Evolutionary conservation across 1,140 invertebrate species (phyloP), one percentile per base, ranked within the genome.

Genomic region (Drosophila setifemur): DNA sequence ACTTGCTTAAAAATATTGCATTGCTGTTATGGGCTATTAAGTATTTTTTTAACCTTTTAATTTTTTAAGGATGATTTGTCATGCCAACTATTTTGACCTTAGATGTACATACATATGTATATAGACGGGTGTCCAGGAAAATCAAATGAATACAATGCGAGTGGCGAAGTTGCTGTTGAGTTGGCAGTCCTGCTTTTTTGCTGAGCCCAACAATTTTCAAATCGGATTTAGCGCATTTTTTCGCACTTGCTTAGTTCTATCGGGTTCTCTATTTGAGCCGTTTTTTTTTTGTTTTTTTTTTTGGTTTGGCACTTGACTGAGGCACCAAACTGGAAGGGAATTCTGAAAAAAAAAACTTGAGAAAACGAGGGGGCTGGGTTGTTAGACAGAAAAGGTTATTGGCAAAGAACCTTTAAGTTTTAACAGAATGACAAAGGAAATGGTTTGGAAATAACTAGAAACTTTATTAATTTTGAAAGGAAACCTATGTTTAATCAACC

Each of bases 171-270:
- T 60, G 40, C 31, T 48, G 57, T 49, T 39, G 60, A 63, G 29
- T 63, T 47, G 29, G 55, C 60, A 64, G 31, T 48, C 31, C 28
- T 48, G 45, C 25, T 58, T 70, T 70, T 43, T 60, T 26, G 53
- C 67, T 70, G 66, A 70, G 53, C 44, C 21, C 29, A 48, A 43
- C 53, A 70, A 60, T 69, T 57, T 69, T 49, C 44, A 50, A 70
- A 70, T 70, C 66, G 67, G 45, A 70, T 70, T 70, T 35, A 60
- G 39, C 31, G 66, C 23, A 29, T 70, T 70, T 60, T 69, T 70
- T 70, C 44, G 44, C 67, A 70, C 66, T 70, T 70, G 25, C 57
- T 48, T 16, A 26, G 57, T 61, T 63, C 31, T 63, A 64, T 25
- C 26, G 7, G 19, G 14, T 7, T 29, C 31, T 63, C 12, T 3